A percentile compares a stretch with the other conserved stretches of the same genome.
Conservation (phyloP, 2,888 invertebrate genomes). For the Salticus scenicus region DNA sequence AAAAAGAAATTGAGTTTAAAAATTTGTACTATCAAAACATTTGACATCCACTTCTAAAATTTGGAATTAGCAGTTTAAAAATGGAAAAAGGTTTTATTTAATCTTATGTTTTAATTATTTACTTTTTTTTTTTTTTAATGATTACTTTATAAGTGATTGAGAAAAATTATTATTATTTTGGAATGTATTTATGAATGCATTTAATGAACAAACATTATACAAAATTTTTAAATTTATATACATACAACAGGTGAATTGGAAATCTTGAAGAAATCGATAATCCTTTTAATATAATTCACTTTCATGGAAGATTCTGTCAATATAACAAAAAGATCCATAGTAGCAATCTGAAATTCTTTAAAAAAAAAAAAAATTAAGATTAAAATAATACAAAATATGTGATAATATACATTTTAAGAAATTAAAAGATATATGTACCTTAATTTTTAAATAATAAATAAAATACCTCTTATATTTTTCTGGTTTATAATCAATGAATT, state of each 20-base stretch:
- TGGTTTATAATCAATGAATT: slow-evolving; percentile 27
- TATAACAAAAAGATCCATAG: slow-evolving; percentile 50
- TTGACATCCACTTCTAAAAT: no score
- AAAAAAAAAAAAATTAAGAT: neutral
- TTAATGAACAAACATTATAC: neutral
- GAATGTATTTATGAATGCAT: no score
- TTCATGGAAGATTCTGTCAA: slow-evolving; percentile 29
- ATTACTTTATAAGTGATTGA: no score
- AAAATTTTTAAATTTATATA: neutral
- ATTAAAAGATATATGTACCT: neutral
- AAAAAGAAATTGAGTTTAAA: no score
- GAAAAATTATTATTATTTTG: no score
- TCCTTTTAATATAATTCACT: slow-evolving; percentile 33
- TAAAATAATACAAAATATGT: neutral
- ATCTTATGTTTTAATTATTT: no score
- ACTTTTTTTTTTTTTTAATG: no score
- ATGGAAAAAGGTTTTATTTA: no score
- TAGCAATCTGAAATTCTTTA: slow-evolving; percentile 38
- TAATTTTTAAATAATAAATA: neutral
- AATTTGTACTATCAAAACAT: no score
- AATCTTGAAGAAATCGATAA: slow-evolving; percentile 45
- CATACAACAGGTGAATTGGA: slow-evolving; percentile 33
- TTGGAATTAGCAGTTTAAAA: no score
- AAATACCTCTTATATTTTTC: slow-evolving; percentile 14
- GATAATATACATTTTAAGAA: neutral